phyloP scores from a whole-genome alignment of 92 coral and sea anemone genomes.

The Phymanthus crucifer region DNA sequence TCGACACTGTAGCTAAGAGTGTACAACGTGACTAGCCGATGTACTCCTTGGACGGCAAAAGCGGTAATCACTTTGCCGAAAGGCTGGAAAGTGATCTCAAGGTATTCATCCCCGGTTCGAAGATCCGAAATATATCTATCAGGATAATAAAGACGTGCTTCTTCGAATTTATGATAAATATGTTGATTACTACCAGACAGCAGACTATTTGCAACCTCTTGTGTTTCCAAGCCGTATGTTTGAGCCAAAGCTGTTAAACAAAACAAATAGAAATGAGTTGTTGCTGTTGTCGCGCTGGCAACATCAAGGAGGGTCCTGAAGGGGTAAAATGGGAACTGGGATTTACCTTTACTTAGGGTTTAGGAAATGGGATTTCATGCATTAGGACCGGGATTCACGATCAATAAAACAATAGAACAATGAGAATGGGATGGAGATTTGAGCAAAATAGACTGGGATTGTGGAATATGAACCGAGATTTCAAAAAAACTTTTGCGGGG shows the following conservation, averaged over 20 bases:
- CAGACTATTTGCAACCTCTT: not conserved
- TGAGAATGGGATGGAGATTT: too few relatives aligned
- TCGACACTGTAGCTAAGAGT: slow-evolving; percentile 38
- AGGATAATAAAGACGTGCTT: slow-evolving; percentile 11
- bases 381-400: too few relatives aligned
- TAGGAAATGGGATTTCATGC: too few relatives aligned
- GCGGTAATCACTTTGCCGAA: slow-evolving; percentile 46
- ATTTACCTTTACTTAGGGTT: too few relatives aligned
- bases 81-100: slow-evolving; percentile 39
- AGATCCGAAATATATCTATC: not conserved
- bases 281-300: too few relatives aligned
- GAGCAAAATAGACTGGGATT: too few relatives aligned
- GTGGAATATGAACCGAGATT: too few relatives aligned
- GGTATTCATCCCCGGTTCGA: slow-evolving; percentile 23
- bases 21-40: slow-evolving; percentile 3
- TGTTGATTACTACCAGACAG: slow-evolving; percentile 14
- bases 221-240: slow-evolving; percentile 55
- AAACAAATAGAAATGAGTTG: not conserved
- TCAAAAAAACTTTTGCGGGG: too few relatives aligned
- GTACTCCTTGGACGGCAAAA: slow-evolving; percentile 22
- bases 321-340: too few relatives aligned
- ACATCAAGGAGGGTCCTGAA: too few relatives aligned
- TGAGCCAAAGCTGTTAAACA: slow-evolving; percentile 26
- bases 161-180: not conserved
- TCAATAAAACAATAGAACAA: too few relatives aligned